phyloP scores from a whole-genome alignment of 2,113 vertebrate species.

The Oceanites oceanicus region DNA sequence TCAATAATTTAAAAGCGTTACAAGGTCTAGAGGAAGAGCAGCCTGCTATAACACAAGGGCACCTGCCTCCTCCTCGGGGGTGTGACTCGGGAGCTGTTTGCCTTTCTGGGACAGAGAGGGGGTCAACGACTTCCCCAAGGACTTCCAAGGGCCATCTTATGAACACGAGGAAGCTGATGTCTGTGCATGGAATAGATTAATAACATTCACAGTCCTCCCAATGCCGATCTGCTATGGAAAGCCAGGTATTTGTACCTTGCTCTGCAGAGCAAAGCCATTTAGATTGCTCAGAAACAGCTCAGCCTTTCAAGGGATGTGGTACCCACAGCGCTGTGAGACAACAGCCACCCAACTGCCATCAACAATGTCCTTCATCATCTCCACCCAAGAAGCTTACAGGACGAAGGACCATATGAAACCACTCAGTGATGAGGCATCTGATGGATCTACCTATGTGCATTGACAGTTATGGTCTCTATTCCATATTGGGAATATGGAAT shows the following conservation, averaged over 20 bases:
- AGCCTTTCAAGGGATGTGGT: not conserved
- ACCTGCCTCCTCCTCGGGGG: not conserved
- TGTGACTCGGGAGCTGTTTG: not conserved
- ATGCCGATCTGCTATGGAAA: not conserved
- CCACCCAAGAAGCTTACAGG: not conserved
- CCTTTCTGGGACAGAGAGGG: not conserved
- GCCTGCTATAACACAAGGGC: not conserved
- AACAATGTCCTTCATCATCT: not conserved
- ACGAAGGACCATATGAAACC: not conserved
- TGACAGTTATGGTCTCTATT: not conserved
- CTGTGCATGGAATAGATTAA: not conserved
- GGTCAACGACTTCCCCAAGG: not conserved
- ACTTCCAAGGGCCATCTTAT: not conserved
- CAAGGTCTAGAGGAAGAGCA: not conserved
- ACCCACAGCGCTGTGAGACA: not conserved
- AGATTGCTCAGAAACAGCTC: not conserved
- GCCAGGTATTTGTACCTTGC: not conserved
- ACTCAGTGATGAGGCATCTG: too few relatives aligned
- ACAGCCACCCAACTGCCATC: accelerated
- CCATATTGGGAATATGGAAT: too few relatives aligned
- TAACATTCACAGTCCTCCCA: not conserved
- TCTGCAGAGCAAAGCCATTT: not conserved
- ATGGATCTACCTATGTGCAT: not conserved
- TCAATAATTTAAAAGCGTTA: not conserved
- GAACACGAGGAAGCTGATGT: not conserved